Base-by-base conservation (phyloP, 2,888 invertebrate genomes). In the Mylabris sibirica region DNA sequence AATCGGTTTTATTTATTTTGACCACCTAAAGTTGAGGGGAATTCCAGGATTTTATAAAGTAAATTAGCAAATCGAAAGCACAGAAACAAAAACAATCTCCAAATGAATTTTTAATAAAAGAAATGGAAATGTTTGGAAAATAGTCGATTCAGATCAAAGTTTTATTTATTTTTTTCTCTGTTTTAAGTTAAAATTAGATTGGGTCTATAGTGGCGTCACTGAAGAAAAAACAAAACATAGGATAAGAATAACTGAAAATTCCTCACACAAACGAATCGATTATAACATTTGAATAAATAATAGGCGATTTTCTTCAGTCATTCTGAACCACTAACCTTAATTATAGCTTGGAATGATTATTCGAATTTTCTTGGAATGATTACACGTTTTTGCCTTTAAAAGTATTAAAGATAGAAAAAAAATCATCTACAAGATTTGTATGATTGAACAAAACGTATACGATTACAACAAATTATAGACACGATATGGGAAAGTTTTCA, bases 1-100 rank as follows among this genome's bases (percentile, higher is more conserved):
- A 73, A 74, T 66, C 30, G 72, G 72, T 75, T 76, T 75, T 71
- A 72, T 70, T n/a, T 67, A 65, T 67, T 67, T 70, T 67, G 63
- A 14, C 38, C 11, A 38, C 14, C 12, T 38, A 38, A 38, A 2
- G 12, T 12, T 38, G 9, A 34, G 34, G 6, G 34, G 9, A 34
- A 34, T 5, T 34, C 6, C 34, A 34, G 9, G 6, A 34, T 34
- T 34, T 5, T 34, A 26, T 26, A 26, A 26, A 26, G 5, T 3
- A 26, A 26, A 35, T 35, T 35, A 11, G 35, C 11, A 35, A 35
- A 11, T 2, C 35, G 11, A 35, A 9, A 35, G 8, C 4, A 30
- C 5, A 8, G 2, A 30, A 30, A 30, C 8, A 11, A 14, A 14
- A 14, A 14, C 11, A 38, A 38, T 38, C 3, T 12, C 4, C 38